Base-by-base conservation (phyloP, 2,888 invertebrate species). In the Drosophila neonasuta region DNA sequence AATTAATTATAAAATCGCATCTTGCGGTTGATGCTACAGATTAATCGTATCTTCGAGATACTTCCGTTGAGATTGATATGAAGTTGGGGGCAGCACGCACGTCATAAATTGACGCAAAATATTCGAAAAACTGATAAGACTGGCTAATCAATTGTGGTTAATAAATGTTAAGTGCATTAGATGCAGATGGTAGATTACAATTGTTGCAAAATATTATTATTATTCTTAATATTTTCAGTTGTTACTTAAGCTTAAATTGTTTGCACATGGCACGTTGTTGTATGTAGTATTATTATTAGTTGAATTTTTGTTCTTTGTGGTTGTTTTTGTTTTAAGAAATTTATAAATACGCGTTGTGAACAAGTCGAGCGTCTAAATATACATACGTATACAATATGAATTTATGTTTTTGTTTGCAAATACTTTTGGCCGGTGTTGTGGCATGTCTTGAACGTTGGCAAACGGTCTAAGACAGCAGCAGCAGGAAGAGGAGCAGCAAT, bases 371-470 rank as follows among this genome's bases (percentile, higher is more conserved):
- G 34, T 77, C 78, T 73, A 80, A 69, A 77, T 77, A 65, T 73
- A 76, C 48, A 77, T 58, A 24, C 24, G 24, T 24, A 24, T 24
- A 62, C 56, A 64, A 72, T 70, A 63, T 74, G 57, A 78, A 87
- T 86, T 86, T 86, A 87, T 81, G 78, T 81, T 80, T 81, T 86
- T 87, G 88, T 87, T 81, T 87, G 81, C 81, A 87, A 87, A 81
- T 83, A 83, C 80, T 86, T 87, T 87, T 73, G 74, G 63, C 64
- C 41, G 48, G 50, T 65, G 54, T 64, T 63, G 68, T 68, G 73
- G 77, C 77, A 72, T 80, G 80, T 81, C 79, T 67, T 64, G 55
- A 24, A 24, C 58, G 56, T 82, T 72, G 77, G 50, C 76, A 71
- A 76, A 55, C 76, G 79, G 65, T 72, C 68, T 57, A 58, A 70